phyloP scores from a whole-genome alignment of 1,140 invertebrate species.

The Drosophila fuyamai region DNA sequence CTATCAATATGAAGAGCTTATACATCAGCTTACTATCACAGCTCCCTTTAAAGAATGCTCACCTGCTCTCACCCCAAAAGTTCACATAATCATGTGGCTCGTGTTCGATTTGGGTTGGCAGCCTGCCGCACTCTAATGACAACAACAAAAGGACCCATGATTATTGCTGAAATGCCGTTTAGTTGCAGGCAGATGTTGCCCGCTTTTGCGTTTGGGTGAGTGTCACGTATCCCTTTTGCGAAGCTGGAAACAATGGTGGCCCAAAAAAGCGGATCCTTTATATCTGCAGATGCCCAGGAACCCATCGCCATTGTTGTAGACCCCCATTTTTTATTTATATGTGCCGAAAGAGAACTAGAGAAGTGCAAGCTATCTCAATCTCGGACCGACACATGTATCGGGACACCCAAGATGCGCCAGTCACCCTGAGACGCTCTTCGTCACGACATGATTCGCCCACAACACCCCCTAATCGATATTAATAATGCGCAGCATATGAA shows the following conservation, averaged over 20 bases:
- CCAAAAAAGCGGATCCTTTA: conserved; percentile 13
- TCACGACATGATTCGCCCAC: conserved; percentile 16
- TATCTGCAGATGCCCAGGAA: conserved; percentile 1
- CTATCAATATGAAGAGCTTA: not conserved
- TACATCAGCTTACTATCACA: not conserved
- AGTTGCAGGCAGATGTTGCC: conserved; percentile 46
- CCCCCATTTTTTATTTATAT: conserved; percentile 40
- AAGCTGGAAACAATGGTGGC: conserved; percentile 29
- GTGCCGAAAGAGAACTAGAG: conserved; percentile 27
- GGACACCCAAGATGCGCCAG: conserved; percentile 38
- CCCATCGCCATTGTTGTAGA: conserved; percentile 15
- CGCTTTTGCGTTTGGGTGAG: conserved; percentile 9
- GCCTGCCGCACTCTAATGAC: conserved; percentile 45
- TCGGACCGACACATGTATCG: conserved; percentile 12
- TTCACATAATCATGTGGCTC: conserved; percentile 21
- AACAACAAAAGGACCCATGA: conserved; percentile 48
- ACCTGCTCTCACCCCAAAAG: conserved; percentile 6
- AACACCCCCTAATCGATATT: conserved; percentile 70
- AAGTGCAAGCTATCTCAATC: conserved; percentile 57
- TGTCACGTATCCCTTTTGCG: conserved; percentile 39
- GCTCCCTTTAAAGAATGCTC: not conserved
- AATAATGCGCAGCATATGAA: conserved; percentile 79
- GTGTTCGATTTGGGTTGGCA: conserved; percentile 35
- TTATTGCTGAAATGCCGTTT: conserved; percentile 57
- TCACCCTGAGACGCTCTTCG: conserved; percentile 15